Conservation (phyloP, 2,113 vertebrate genomes). For the Ceratotherium simum region DNA sequence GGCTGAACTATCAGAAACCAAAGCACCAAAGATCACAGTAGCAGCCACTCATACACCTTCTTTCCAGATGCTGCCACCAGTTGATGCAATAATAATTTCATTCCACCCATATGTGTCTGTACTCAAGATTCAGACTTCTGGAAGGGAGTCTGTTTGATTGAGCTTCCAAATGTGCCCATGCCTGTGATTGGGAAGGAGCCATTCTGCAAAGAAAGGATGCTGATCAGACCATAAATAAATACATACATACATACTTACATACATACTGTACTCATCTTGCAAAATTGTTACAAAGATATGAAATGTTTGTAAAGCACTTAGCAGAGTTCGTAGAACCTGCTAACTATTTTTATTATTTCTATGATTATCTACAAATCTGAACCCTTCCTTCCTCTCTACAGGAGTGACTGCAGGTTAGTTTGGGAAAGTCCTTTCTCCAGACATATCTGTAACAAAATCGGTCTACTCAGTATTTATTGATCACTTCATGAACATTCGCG, state of each 20-base stretch:
- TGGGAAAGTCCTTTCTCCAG: background rate
- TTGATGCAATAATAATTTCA: background rate
- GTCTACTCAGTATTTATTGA: background rate
- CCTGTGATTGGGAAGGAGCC: background rate
- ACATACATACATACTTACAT: background rate
- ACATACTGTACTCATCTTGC: background rate
- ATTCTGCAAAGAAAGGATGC: background rate
- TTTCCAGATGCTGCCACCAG: background rate
- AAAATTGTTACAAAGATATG: background rate
- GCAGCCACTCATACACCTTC: background rate
- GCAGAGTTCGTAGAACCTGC: background rate
- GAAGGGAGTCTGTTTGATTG: background rate
- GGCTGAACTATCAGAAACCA: background rate
- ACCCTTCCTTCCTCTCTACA: background rate
- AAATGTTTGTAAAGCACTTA: background rate
- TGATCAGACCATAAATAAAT: background rate
- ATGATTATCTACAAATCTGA: background rate
- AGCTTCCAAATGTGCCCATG: background rate
- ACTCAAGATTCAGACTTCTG: background rate
- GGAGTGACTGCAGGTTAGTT: background rate
- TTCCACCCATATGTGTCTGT: background rate
- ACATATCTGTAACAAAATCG: background rate
- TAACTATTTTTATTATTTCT: slow-evolving; percentile 2
- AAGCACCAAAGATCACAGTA: background rate
- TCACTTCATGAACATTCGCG: background rate